These are phyloP conservation scores for Isoperla grammatica DNA, from an alignment of 2,888 invertebrate species.

Conservation along the genomic window DNA sequence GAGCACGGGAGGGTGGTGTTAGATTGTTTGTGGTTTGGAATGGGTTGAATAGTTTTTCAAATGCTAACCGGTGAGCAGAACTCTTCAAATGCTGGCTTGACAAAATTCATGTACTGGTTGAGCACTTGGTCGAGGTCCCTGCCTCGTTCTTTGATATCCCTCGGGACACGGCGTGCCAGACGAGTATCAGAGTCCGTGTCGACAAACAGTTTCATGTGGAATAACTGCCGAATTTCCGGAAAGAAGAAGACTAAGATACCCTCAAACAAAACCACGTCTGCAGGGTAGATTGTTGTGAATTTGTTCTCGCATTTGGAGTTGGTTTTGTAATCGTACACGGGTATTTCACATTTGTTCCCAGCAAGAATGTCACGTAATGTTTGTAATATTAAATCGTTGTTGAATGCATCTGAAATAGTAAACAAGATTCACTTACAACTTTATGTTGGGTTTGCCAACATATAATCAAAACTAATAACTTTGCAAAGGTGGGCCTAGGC, in stretches of 20 bases:
- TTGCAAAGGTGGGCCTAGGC: too few species aligned
- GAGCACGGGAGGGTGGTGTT: too few species aligned
- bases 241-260: conserved; percentile 98
- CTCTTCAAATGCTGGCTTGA: conserved; percentile 99
- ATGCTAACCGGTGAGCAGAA: conserved; percentile 89
- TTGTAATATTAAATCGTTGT: conserved; percentile 76
- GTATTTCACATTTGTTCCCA: conserved; percentile 84
- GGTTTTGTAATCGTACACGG: conserved; percentile 87
- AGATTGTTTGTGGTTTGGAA: too few species aligned
- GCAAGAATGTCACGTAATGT: conserved; percentile 76
- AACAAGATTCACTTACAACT: background rate
- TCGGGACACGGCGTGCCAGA: conserved; percentile 88
- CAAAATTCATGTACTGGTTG: conserved; percentile 94
- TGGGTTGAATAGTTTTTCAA: background rate
- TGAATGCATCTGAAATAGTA: conserved; percentile 75
- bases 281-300: conserved; percentile 76
- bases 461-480: too few species aligned
- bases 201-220: conserved; percentile 99
- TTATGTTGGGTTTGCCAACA: too few species aligned
- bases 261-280: conserved; percentile 95
- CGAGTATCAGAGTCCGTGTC: conserved; percentile 98
- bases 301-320: conserved; percentile 66
- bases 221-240: conserved; percentile 86
- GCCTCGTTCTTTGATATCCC: conserved; percentile 93
- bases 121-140: conserved; percentile 91